Evolutionary conservation across 1,140 invertebrate species (phyloP).

Genomic region (Phymastichus coffea): DNA sequence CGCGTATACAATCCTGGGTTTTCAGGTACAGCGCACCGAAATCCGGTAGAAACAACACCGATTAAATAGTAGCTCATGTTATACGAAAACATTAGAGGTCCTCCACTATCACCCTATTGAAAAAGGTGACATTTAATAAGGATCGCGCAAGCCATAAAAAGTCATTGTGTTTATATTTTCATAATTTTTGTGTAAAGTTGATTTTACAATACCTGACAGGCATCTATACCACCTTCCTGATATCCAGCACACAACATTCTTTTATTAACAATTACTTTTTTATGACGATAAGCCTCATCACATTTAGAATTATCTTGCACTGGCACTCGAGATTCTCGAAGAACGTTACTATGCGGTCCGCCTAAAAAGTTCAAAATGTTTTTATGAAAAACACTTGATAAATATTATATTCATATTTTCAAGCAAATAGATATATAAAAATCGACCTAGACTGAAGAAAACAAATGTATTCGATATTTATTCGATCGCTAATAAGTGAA

Average conservation of each 20-base stretch:
- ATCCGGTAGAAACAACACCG: conserved; percentile 77
- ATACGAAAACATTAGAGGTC: conserved; percentile 70
- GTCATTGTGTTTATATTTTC: neutral
- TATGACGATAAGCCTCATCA: conserved; percentile 59
- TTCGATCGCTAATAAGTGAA: too few relatives aligned
- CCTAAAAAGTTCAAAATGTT: conserved; percentile 58
- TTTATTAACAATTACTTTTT: conserved; percentile 62
- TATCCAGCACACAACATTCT: conserved; percentile 77
- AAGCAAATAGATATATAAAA: too few relatives aligned
- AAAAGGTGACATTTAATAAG: too few relatives aligned
- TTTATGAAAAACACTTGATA: too few relatives aligned
- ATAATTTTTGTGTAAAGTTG: neutral
- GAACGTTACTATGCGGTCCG: conserved; percentile 62
- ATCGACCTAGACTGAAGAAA: too few relatives aligned
- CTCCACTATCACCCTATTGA: conserved; percentile 76
- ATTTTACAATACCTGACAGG: conserved; percentile 66
- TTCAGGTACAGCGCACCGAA: conserved; percentile 69
- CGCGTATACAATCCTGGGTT: conserved; percentile 79
- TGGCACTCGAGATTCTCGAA: conserved; percentile 72
- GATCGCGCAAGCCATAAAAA: too few relatives aligned
- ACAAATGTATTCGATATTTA: too few relatives aligned
- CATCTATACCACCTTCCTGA: conserved; percentile 71
- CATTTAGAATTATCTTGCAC: conserved; percentile 62
- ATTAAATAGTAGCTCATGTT: conserved; percentile 60
- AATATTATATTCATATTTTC: too few relatives aligned